These are phyloP conservation scores for Malaclemys terrapin DNA, from an alignment of 2,113 vertebrate species.

Conservation along the genomic window DNA sequence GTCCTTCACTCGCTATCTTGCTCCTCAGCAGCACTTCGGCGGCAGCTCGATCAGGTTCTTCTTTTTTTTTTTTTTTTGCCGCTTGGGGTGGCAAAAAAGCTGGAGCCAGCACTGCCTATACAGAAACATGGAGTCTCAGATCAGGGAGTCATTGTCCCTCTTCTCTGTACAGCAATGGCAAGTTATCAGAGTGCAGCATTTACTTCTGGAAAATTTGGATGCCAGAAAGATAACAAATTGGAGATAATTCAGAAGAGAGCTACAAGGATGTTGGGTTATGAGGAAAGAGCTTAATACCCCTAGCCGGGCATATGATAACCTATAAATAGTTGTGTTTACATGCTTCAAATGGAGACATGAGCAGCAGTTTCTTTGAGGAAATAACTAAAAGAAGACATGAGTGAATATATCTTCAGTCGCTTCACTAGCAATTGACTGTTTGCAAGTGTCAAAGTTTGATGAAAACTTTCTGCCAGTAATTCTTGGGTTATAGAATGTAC, in stretches of 20 bases:
- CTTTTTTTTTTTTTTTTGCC: too few relatives aligned
- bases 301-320: neutral
- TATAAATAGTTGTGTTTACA: neutral
- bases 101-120: too few relatives aligned
- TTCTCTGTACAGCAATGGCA: fast-evolving
- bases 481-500: neutral
- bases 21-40: too few relatives aligned
- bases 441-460: neutral
- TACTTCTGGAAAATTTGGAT: fast-evolving
- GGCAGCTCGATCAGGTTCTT: too few relatives aligned
- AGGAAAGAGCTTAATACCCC: neutral
- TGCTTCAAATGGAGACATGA: neutral
- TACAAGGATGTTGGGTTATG: fast-evolving
- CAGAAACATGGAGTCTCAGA: fast-evolving
- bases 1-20: too few relatives aligned
- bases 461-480: neutral
- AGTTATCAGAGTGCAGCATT: fast-evolving
- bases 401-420: neutral
- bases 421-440: neutral
- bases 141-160: neutral
- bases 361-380: neutral
- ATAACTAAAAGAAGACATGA: neutral
- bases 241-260: neutral
- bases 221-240: neutral
- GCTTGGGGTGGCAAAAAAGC: too few relatives aligned